Conservation (phyloP, 2,113 vertebrate species). For the Tenrec ecaudatus region DNA sequence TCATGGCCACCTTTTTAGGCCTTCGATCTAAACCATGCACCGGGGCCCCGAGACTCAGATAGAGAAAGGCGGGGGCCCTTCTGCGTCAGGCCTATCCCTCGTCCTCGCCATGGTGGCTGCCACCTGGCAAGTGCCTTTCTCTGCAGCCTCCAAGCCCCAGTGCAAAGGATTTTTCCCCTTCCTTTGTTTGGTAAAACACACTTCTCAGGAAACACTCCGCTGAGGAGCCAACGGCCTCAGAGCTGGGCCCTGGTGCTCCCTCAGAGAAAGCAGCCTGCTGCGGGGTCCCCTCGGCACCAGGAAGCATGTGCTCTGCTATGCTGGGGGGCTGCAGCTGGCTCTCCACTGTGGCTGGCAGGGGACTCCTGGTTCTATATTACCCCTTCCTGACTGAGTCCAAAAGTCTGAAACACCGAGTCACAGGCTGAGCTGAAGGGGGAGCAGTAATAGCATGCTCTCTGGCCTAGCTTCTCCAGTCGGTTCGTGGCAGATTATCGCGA, state of each 20-base stretch:
- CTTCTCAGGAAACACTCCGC: neutral
- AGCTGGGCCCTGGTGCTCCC: neutral
- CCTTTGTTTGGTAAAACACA: neutral
- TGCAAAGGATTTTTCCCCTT: neutral
- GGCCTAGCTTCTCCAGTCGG: neutral
- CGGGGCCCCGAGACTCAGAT: neutral
- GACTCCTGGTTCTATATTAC: too few species aligned
- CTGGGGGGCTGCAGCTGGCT: neutral
- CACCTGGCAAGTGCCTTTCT: neutral
- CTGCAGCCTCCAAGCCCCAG: neutral
- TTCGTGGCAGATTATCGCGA: neutral
- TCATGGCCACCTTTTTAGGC: neutral
- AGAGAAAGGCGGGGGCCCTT: neutral
- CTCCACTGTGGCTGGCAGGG: too few species aligned
- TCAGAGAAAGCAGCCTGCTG: neutral
- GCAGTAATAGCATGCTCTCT: rapidly evolving
- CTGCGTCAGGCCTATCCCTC: neutral
- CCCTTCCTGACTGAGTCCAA: neutral
- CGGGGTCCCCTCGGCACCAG: neutral
- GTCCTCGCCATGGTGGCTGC: neutral
- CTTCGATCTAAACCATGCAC: neutral
- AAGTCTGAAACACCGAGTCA: neutral
- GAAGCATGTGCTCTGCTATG: rapidly evolving
- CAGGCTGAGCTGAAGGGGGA: neutral
- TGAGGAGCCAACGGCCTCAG: neutral